Evolutionary conservation across 2,797 vertebrate species (phyloP), one percentile per base, ranked within the genome.

Genomic region (Syncerus caffer): DNA sequence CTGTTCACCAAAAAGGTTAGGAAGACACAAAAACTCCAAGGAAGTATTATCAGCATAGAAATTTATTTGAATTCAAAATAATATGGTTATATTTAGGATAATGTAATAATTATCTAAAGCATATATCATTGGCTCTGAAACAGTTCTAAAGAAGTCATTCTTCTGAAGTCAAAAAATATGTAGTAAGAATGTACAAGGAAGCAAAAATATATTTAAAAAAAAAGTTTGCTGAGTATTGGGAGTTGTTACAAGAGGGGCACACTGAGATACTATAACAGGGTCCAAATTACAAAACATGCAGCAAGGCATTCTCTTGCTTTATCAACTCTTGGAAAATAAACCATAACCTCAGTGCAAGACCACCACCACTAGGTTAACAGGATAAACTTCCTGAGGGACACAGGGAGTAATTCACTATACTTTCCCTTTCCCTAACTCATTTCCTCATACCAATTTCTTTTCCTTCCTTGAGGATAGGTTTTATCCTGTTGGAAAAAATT

Each of bases 51-150:
- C 83, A 98, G 98, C 57, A 98, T 97, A 98, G 95, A 98, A 98
- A 98, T 98, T 99, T 99, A 98, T 99, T 99, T 98, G 1, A 98
- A 97, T 98, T 98, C 98, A 99, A 99, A 99, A 98, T 98, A 98
- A 98, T 90, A 93, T 38, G 60, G 45, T 96, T 98, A 97, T 95
- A 97, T 97, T 98, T 98, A 98, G 98, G 98, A 98, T 98, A 98
- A 74, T 98, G 27, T 62, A 62, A 85, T 96, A 98, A 96, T 97
- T 96, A 93, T 62, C 92, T 98, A 98, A 98, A 98, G 96, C 97
- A 98, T 98, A 83, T 96, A 95, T 98, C 93, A 96, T 98, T 98
- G 98, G 98, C 97, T 98, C 97, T 98, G 96, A 92, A 97, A 42
- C 50, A 97, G 90, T 88, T 96, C 93, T 97, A 96, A 93, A 92